These are phyloP conservation scores for Pseudopipra pipra DNA, from an alignment of 2,113 vertebrate species.

Conservation along the genomic window DNA sequence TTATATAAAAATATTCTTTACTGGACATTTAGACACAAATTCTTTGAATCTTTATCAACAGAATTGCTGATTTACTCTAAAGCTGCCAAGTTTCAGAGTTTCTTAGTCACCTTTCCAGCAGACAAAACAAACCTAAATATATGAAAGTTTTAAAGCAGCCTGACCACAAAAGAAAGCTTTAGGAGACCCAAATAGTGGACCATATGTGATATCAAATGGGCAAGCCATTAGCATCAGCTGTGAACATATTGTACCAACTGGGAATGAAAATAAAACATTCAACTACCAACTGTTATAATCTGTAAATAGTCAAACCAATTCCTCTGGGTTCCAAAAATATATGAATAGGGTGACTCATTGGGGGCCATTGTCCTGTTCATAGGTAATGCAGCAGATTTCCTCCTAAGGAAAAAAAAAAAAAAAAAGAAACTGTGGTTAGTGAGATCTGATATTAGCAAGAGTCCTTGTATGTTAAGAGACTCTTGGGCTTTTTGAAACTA, in stretches of 20 bases:
- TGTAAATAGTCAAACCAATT: constrained; percentile 74
- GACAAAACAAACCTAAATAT: constrained; percentile 59
- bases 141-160: constrained; percentile 56
- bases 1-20: constrained; percentile 44
- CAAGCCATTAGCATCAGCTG: constrained; percentile 79
- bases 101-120: constrained; percentile 35
- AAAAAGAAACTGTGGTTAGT: neutral
- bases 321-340: constrained; percentile 70
- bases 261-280: constrained; percentile 82
- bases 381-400: constrained; percentile 59
- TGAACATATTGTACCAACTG: constrained; percentile 81
- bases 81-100: constrained; percentile 34
- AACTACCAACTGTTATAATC: constrained; percentile 78
- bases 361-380: constrained; percentile 43
- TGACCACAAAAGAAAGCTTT: constrained; percentile 73
- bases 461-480: constrained; percentile 13
- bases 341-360: constrained; percentile 61
- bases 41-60: constrained; percentile 31
- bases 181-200: constrained; percentile 70
- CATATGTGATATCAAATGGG: constrained; percentile 82
- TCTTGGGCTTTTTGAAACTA: neutral
- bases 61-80: constrained; percentile 33
- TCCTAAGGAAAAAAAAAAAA: neutral
- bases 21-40: constrained; percentile 50
- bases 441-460: constrained; percentile 12